A percentile compares a stretch with the other conserved stretches of the same genome.
phyloP scores from a whole-genome alignment of 1,140 invertebrate genomes.

The Branchinecta lynchi region DNA sequence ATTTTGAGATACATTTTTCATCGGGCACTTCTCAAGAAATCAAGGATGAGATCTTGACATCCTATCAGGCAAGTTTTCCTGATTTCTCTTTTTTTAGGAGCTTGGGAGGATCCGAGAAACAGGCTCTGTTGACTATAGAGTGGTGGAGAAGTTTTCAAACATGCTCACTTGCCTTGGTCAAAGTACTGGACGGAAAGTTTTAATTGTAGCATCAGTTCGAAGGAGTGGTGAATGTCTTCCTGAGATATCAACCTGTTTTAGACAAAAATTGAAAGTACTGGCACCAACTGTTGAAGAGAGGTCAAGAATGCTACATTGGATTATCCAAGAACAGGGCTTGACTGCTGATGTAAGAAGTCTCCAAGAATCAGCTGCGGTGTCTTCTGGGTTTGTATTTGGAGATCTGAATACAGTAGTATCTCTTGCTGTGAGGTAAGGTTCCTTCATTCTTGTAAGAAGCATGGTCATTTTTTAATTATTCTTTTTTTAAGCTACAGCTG shows the following conservation, averaged over 20 bases:
- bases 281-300: not conserved
- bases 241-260: not conserved
- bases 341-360: not conserved
- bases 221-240: not conserved
- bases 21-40: no score
- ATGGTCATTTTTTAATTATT: no score
- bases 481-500: no score
- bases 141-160: not conserved
- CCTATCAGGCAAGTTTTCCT: no score
- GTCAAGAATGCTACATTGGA: not conserved
- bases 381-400: not conserved
- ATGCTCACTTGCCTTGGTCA: not conserved
- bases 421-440: not conserved
- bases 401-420: not conserved
- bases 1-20: no score
- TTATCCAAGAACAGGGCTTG: not conserved
- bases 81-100: not conserved
- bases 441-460: not conserved
- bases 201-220: not conserved
- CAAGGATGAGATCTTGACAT: no score
- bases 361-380: not conserved
- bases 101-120: not conserved
- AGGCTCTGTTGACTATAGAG: not conserved
- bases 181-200: not conserved
- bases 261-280: not conserved